Conservation (phyloP, 2,888 invertebrate genomes). For the Drosophila anceps region DNA sequence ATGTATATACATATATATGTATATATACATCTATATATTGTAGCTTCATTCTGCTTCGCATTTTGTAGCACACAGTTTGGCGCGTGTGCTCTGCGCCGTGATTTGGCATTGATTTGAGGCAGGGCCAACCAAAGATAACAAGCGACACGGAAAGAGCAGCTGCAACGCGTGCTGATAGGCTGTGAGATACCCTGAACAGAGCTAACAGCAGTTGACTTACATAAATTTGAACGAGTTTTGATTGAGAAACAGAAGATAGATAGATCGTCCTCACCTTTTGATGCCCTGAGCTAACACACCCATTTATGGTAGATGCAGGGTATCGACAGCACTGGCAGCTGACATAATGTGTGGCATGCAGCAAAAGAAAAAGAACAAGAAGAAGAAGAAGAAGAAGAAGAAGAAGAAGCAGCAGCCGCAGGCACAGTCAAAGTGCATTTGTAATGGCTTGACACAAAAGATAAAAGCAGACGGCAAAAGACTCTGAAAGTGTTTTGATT, state of each 20-base stretch:
- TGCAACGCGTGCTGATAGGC: background rate
- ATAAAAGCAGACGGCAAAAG: constrained; percentile 46
- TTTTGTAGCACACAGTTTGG: constrained; percentile 35
- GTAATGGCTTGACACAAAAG: constrained; percentile 55
- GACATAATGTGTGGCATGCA: constrained; percentile 43
- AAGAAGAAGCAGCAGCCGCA: background rate
- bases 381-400: background rate
- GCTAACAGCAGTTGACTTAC: background rate
- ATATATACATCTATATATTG: background rate
- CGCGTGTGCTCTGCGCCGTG: constrained; percentile 24
- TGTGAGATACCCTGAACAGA: background rate
- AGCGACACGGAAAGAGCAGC: constrained; percentile 17
- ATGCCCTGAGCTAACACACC: background rate
- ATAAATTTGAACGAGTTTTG: too few species aligned
- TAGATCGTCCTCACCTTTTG: too few species aligned
- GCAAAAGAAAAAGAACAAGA: background rate
- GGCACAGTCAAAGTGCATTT: constrained; percentile 67
- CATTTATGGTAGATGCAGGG: background rate
- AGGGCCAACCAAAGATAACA: constrained; percentile 40
- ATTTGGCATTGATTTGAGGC: constrained; percentile 48
- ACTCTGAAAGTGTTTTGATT: constrained; percentile 64
- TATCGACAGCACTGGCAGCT: constrained; percentile 26
- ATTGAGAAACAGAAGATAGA: too few species aligned
- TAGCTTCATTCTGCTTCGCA: constrained; percentile 9
- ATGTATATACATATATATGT: background rate